These are phyloP conservation scores for Hecatera dysodea DNA, from an alignment of 2,888 invertebrate species.

Conservation along the genomic window DNA sequence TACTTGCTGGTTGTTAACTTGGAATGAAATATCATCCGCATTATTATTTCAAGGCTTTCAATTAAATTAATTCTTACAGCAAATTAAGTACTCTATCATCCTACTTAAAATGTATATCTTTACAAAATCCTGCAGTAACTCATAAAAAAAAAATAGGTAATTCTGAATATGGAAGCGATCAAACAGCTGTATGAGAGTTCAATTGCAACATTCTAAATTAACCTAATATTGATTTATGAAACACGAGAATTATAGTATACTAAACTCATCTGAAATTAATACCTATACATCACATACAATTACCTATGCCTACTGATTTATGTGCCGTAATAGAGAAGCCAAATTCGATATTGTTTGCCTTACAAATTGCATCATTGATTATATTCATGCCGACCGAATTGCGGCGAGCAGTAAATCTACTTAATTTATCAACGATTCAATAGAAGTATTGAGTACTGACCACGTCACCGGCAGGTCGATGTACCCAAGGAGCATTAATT, in stretches of 20 bases:
- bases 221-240: constrained; percentile 45
- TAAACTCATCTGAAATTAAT: constrained; percentile 45
- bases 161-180: not conserved
- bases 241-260: constrained; percentile 35
- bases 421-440: constrained; percentile 58
- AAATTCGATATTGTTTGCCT: constrained; percentile 70
- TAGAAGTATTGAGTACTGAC: constrained; percentile 56
- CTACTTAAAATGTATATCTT: not conserved
- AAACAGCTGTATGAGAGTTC: constrained; percentile 7
- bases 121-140: not conserved
- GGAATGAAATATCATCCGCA: constrained; percentile 35
- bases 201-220: constrained; percentile 35
- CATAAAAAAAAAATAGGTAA: not conserved
- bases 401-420: constrained; percentile 60
- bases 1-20: constrained; percentile 30
- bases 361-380: constrained; percentile 72
- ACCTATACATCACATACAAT: constrained; percentile 25
- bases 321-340: constrained; percentile 67
- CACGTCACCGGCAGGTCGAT: constrained; percentile 68
- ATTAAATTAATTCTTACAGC: constrained; percentile 1
- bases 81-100: not conserved
- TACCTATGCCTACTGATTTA: constrained; percentile 50
- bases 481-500: constrained; percentile 87
- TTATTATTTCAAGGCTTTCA: constrained; percentile 30
- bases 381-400: constrained; percentile 62